Evolutionary conservation across 1,140 invertebrate species (phyloP), one percentile per base, ranked within the genome.

Genomic region (Drosophila repletoides): DNA sequence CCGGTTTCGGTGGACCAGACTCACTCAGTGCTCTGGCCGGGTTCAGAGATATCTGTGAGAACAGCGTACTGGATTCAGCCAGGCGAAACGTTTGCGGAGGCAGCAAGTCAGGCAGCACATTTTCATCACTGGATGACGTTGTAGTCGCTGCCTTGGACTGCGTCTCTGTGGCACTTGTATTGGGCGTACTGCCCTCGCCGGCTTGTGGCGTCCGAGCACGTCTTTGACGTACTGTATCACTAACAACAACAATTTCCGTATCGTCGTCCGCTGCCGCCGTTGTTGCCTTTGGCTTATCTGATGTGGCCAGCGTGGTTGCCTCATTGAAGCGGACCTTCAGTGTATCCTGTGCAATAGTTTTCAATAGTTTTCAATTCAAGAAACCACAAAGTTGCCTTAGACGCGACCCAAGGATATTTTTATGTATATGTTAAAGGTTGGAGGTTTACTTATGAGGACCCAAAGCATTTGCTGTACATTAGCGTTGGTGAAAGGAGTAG

Each of bases 11-110:
- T 7, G 71, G 71, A 7, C 66, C 31, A 7, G 19, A 10, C 5
- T 29, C 34, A 0, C 24, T 9, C n/a, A 65, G 7, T 2, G 52
- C 1, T 41, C 63, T 66, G 19, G 19, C 24, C 1, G 72, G 72
- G 49, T 83, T 70, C 3, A 79, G 36, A 0, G 94, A 94, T 68
- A 95, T 94, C 90, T 94, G 93, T 1, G 93, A 94, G 76, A 95
- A 95, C 1, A 95, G 90, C 31, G 92, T 92, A 83, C 94, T 95
- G 55, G 94, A 93, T 81, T 94, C 93, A 6, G 94, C 91, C 24
- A 95, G 87, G 59, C 92, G 92, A 68, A 93, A 92, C 9, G 92
- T 93, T 68, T 92, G 92, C 5, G 89, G 79, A 17, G 89, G 89
- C 67, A 90, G 53, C 14, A 90, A 60, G 74, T 90, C 89, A 10